Percentiles rank a stretch among this genome's conserved stretches.
Conservation (phyloP, 2,888 invertebrate species). For the Pammene aurita region DNA sequence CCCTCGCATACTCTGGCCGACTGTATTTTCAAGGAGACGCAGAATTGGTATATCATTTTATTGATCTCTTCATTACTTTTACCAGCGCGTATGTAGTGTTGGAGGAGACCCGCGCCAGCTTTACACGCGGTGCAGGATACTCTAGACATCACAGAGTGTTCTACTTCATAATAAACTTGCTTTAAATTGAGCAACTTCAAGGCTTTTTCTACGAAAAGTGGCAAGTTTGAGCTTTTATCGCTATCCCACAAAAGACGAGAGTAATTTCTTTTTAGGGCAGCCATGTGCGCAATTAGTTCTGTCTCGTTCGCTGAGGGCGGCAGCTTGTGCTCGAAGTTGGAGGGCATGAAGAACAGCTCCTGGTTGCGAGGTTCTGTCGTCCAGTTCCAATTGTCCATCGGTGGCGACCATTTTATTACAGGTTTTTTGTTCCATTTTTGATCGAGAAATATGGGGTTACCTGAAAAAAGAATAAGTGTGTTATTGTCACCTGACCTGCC, state of each 20-base stretch:
- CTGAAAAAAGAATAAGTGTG: slow-evolving; percentile 52
- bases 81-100: slow-evolving; percentile 93
- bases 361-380: slow-evolving; percentile 67
- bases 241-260: slow-evolving; percentile 89
- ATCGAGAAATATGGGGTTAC: slow-evolving; percentile 77
- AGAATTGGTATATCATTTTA: slow-evolving; percentile 92
- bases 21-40: slow-evolving; percentile 93
- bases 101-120: slow-evolving; percentile 92
- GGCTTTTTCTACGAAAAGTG: slow-evolving; percentile 92
- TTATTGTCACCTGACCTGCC: background rate
- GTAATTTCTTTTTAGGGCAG: slow-evolving; percentile 73
- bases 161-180: slow-evolving; percentile 92
- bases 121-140: slow-evolving; percentile 96
- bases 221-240: slow-evolving; percentile 87
- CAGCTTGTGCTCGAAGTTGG: slow-evolving; percentile 76
- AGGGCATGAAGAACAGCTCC: slow-evolving; percentile 73
- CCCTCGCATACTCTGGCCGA: slow-evolving; percentile 94
- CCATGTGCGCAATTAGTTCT: slow-evolving; percentile 75
- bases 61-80: slow-evolving; percentile 93
- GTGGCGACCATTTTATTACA: slow-evolving; percentile 77
- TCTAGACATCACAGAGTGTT: slow-evolving; percentile 95
- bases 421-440: slow-evolving; percentile 64
- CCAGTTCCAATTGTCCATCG: slow-evolving; percentile 79
- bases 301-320: slow-evolving; percentile 80
- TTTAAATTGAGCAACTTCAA: slow-evolving; percentile 91